Conservation (phyloP, 2,113 vertebrate genomes). For the Callopanchax toddi region DNA sequence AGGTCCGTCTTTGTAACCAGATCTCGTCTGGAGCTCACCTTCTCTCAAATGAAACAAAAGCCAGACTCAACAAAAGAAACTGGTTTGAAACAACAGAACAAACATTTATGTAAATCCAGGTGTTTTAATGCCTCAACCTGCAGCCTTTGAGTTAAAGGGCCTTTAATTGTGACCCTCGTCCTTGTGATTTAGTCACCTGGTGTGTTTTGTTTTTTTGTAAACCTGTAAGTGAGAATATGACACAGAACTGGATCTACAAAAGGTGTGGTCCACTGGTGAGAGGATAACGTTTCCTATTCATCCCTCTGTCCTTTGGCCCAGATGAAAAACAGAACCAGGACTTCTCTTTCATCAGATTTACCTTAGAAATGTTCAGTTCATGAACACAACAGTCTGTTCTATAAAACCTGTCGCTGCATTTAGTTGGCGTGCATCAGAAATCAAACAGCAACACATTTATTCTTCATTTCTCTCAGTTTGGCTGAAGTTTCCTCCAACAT, state of each 20-base stretch:
- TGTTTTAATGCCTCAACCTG: no score
- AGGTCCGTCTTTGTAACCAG: background rate
- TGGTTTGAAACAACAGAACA: background rate
- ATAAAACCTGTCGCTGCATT: background rate
- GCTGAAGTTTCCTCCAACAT: background rate
- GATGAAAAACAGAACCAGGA: constrained; percentile 28
- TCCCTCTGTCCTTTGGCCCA: constrained; percentile 46
- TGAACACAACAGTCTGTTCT: background rate
- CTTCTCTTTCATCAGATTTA: no score
- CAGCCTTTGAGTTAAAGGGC: background rate
- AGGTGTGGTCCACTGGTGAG: constrained; percentile 62
- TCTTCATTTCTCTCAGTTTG: constrained; percentile 1
- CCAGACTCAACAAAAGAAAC: constrained; percentile 5
- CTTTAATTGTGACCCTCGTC: background rate
- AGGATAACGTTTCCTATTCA: constrained; percentile 72
- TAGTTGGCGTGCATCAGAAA: background rate
- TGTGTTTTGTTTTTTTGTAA: background rate
- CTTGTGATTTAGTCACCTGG: background rate
- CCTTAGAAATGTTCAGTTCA: background rate
- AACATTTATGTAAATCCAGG: background rate
- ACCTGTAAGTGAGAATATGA: constrained; percentile 30
- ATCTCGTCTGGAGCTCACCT: background rate
- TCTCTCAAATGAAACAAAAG: background rate
- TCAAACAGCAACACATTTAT: no score
- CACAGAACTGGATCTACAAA: constrained; percentile 58